Percentiles rank a stretch among this genome's conserved stretches.
Conservation (phyloP, 35 echinoderm and acorn worm species). For the Ophioderma brevispina region DNA sequence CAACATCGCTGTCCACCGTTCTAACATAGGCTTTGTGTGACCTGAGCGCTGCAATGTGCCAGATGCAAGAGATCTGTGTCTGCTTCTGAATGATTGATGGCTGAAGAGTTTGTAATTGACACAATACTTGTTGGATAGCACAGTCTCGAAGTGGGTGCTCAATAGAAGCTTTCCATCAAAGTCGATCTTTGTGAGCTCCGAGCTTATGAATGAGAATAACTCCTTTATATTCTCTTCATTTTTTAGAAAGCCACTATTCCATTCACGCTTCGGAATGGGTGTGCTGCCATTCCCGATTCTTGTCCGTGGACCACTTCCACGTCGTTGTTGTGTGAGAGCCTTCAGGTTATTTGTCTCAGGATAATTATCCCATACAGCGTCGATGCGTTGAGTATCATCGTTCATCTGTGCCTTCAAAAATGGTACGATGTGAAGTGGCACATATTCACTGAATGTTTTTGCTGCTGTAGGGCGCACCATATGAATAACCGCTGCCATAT, state of each 20-base stretch:
- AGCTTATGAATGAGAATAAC: constrained; percentile 31
- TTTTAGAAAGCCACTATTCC: too few species aligned
- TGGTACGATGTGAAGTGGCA: constrained; percentile 24
- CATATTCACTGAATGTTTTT: constrained; percentile 32
- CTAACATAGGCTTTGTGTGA: too few species aligned
- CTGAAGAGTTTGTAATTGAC: too few species aligned
- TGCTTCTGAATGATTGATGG: too few species aligned
- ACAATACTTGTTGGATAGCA: constrained; percentile 34
- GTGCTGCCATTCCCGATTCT: constrained; percentile 17
- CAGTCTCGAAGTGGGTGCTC: neutral
- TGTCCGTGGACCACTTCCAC: constrained; percentile 35
- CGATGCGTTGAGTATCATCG: constrained; percentile 5
- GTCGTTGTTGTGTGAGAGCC: constrained; percentile 11
- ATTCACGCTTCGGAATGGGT: constrained; percentile 27
- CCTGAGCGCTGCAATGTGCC: too few species aligned
- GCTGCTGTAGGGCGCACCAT: constrained; percentile 37
- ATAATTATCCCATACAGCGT: constrained; percentile 54
- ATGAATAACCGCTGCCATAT: constrained; percentile 12
- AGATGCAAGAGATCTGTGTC: too few species aligned
- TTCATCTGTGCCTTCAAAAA: constrained; percentile 35
- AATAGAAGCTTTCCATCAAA: neutral
- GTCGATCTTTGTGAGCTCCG: constrained; percentile 5
- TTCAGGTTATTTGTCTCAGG: constrained; percentile 21
- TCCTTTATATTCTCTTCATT: too few species aligned
- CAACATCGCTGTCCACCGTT: too few species aligned